A percentile compares a stretch with the other conserved stretches of the same genome.
Evolutionary conservation across 2,113 vertebrate species (phyloP).

Genomic region (Nothocercus julius): DNA sequence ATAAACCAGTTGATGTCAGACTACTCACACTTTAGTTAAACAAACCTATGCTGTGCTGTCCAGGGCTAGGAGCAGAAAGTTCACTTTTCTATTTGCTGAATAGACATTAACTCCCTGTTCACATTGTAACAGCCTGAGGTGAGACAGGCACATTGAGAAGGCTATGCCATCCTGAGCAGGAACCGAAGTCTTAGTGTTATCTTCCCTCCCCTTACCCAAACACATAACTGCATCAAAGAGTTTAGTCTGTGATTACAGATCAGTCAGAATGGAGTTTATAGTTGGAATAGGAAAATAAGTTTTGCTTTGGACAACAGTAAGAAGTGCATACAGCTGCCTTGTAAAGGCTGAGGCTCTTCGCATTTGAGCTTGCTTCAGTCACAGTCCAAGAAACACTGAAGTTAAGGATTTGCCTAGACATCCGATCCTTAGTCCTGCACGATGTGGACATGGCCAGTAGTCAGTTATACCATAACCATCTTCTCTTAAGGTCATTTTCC

Average conservation of each 20-base stretch:
- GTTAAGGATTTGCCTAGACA: neutral
- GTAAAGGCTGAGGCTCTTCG: neutral
- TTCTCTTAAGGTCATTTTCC: constrained; percentile 1
- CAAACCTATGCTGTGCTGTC: neutral
- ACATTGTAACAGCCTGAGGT: neutral
- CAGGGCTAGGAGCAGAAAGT: neutral
- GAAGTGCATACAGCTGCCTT: neutral
- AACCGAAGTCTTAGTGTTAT: neutral
- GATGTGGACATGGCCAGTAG: neutral
- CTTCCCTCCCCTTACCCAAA: neutral
- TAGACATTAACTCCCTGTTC: neutral
- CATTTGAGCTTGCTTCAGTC: neutral
- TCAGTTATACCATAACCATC: neutral
- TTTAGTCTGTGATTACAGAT: neutral
- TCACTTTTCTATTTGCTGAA: neutral
- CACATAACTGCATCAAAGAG: neutral
- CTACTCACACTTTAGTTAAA: constrained; percentile 6
- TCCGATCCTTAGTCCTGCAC: neutral
- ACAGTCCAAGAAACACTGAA: neutral
- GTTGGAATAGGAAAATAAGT: neutral
- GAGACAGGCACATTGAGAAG: neutral
- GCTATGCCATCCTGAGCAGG: neutral
- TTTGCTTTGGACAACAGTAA: neutral
- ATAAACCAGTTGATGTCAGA: neutral
- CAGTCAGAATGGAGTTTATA: neutral